A percentile compares a stretch with the other conserved stretches of the same genome.
Evolutionary conservation across 1,140 invertebrate genomes (phyloP).

Genomic region (Tribolium madens): DNA sequence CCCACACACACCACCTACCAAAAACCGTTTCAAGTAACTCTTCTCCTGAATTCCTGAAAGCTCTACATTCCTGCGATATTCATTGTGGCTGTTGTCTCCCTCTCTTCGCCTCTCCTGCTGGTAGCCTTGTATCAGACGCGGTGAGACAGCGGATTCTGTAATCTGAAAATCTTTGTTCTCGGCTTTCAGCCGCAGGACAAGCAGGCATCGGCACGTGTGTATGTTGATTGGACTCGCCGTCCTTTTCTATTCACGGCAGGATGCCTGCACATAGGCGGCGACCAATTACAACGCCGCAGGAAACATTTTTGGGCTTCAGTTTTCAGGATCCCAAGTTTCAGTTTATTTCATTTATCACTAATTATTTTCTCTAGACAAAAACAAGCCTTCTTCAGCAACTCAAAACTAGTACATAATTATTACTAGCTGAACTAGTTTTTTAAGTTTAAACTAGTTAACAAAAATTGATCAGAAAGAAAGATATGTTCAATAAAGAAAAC

Average conservation of each 20-base stretch:
- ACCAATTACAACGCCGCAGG: background rate
- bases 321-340: no score
- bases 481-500: no score
- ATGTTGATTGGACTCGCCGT: conserved; percentile 29
- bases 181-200: conserved; percentile 34
- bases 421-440: no score
- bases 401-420: no score
- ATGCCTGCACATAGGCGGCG: conserved; percentile 21
- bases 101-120: conserved; percentile 11
- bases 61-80: background rate
- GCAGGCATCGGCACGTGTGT: conserved; percentile 37
- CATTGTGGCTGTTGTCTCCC: background rate
- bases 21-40: background rate
- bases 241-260: background rate
- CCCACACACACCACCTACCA: conserved; percentile 21
- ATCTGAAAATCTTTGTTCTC: conserved; percentile 39
- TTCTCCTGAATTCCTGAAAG: background rate
- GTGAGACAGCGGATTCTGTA: conserved; percentile 23
- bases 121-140: conserved; percentile 24
- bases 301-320: background rate
- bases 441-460: no score
- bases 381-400: no score
- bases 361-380: no score
- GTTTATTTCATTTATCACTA: no score
- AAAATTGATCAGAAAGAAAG: no score